Percentiles rank a stretch among this genome's conserved stretches.
phyloP scores from a whole-genome alignment of 2,888 invertebrate genomes.

The Rhodophaea formosa region DNA sequence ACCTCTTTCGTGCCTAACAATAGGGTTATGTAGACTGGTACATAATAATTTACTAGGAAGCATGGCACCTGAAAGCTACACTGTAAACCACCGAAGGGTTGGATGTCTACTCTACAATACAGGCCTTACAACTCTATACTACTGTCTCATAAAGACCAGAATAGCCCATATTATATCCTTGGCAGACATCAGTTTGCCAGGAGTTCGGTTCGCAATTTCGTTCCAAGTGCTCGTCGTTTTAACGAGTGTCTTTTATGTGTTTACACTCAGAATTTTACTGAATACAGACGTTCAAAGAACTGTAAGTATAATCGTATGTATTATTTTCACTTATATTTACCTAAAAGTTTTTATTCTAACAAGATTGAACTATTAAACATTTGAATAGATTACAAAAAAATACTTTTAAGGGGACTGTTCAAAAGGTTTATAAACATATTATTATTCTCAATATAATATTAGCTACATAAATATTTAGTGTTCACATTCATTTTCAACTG shows the following conservation, averaged over 20 bases:
- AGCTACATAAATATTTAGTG: too few species aligned
- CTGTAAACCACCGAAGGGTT: conserved; percentile 11
- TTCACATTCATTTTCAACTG: not conserved
- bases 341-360: too few species aligned
- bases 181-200: conserved; percentile 27
- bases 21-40: conserved; percentile 4
- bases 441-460: too few species aligned
- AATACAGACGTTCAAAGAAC: conserved; percentile 35
- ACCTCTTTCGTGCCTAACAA: not conserved
- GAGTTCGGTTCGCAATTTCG: conserved; percentile 31
- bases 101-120: not conserved
- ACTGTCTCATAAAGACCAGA: not conserved
- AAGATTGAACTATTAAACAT: too few species aligned
- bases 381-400: too few species aligned
- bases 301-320: conserved; percentile 29
- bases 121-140: not conserved
- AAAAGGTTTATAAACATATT: too few species aligned
- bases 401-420: too few species aligned
- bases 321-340: conserved; percentile 35
- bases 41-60: conserved; percentile 6
- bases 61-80: conserved; percentile 6
- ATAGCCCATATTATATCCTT: not conserved
- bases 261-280: conserved; percentile 39
- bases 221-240: conserved; percentile 33
- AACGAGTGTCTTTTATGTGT: conserved; percentile 41